Conservation (phyloP, 2,797 vertebrate genomes). For the Neosilurus mollespiculum region DNA sequence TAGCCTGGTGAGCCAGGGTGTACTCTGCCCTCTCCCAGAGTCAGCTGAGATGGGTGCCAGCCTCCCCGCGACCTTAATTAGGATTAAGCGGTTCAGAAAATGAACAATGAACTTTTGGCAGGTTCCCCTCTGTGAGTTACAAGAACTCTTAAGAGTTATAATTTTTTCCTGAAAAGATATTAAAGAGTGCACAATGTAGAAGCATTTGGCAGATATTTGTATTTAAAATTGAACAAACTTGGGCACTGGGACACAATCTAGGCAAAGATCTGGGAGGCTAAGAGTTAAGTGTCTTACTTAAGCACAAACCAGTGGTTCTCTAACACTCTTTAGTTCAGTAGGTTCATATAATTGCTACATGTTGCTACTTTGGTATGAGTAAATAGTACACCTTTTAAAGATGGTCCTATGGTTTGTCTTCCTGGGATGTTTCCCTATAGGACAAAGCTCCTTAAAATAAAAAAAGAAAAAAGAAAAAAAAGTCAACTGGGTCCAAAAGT, state of each 20-base stretch:
- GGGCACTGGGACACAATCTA: neutral
- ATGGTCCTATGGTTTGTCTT: neutral
- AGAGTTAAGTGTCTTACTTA: neutral
- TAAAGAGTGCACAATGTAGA: neutral
- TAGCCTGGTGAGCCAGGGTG: no score
- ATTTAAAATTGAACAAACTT: neutral
- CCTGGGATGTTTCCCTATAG: neutral
- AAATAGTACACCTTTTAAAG: neutral
- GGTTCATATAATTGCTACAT: neutral
- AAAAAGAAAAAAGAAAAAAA: no score
- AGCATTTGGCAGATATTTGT: neutral
- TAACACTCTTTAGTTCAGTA: neutral
- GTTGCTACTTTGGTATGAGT: neutral
- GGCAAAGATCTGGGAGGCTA: neutral
- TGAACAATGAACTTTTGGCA: no score
- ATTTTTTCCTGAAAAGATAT: neutral
- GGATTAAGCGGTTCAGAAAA: no score
- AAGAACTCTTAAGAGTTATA: neutral
- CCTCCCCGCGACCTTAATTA: no score
- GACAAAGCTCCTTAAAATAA: neutral
- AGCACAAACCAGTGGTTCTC: neutral
- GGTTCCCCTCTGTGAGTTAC: no score
- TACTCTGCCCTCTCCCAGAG: no score
- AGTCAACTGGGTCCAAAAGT: no score
- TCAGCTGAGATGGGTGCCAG: no score